A percentile compares a stretch with the other conserved stretches of the same genome.
These are phyloP conservation scores for Eucera pruinosa DNA, from an alignment of 2,888 invertebrate species.

Conservation along the genomic window DNA sequence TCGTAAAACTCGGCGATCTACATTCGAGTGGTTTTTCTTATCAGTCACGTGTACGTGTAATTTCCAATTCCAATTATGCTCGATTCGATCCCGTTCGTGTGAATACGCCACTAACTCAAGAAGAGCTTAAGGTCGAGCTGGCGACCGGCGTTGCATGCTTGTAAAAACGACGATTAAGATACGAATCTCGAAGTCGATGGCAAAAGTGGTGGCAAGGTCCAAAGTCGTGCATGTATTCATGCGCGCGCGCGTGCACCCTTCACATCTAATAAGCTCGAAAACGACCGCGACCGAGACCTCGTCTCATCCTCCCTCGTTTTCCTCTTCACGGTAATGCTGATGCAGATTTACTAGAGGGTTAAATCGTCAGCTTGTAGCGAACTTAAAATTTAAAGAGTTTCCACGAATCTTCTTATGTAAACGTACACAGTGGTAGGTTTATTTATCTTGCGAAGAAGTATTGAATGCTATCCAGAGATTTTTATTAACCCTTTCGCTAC, in stretches of 20 bases:
- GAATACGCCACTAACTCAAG: conserved; percentile 4
- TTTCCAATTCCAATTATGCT: conserved; percentile 18
- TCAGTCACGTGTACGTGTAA: neutral
- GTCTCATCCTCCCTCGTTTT: conserved; percentile 22
- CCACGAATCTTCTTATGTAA: no score
- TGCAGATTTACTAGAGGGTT: conserved; percentile 34
- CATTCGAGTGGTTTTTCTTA: no score
- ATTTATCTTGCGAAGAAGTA: neutral
- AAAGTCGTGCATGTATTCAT: conserved; percentile 22
- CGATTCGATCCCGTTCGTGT: conserved; percentile 24
- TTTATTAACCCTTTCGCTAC: no score
- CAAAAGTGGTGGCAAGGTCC: conserved; percentile 70
- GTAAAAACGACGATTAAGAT: conserved; percentile 77
- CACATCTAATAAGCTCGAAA: conserved; percentile 49
- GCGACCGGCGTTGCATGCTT: conserved; percentile 73
- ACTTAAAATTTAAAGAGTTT: neutral
- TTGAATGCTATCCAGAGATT: no score
- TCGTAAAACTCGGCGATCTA: no score
- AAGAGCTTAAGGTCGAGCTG: conserved; percentile 59
- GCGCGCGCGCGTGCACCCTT: neutral
- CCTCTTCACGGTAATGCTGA: conserved; percentile 31
- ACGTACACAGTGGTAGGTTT: neutral
- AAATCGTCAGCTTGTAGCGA: conserved; percentile 16
- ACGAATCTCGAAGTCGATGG: conserved; percentile 69
- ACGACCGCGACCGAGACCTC: conserved; percentile 72